These are phyloP conservation scores for Tyrannus savana DNA, from an alignment of 2,113 vertebrate species.

Conservation along the genomic window DNA sequence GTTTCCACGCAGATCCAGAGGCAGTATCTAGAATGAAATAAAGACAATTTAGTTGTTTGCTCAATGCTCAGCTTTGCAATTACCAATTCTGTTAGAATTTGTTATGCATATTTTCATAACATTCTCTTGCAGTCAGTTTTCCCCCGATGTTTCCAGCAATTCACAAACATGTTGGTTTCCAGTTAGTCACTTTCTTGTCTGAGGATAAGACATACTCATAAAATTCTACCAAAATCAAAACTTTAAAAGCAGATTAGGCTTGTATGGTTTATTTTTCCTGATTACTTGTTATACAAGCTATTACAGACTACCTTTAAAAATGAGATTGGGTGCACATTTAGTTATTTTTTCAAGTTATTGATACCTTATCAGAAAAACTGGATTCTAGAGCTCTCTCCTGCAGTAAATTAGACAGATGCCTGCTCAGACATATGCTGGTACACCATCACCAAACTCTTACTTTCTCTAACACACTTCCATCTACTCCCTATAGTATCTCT, in stretches of 20 bases:
- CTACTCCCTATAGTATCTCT: neutral
- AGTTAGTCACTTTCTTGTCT: neutral
- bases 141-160: neutral
- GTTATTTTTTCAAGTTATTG: neutral
- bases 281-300: neutral
- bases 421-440: neutral
- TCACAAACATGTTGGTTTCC: neutral
- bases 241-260: neutral
- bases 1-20: neutral
- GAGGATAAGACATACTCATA: neutral
- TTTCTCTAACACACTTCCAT: neutral
- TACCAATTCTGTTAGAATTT: neutral
- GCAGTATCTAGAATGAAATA: slow-evolving; percentile 15
- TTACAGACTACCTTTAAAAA: neutral
- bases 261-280: neutral
- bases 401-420: neutral
- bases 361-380: neutral
- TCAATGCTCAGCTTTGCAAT: neutral
- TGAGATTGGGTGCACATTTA: neutral
- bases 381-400: neutral
- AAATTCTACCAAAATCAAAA: neutral
- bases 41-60: neutral
- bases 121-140: neutral
- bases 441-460: neutral
- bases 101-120: neutral